phyloP scores from a whole-genome alignment of 2,113 vertebrate genomes.

The Atrichornis clamosus region DNA sequence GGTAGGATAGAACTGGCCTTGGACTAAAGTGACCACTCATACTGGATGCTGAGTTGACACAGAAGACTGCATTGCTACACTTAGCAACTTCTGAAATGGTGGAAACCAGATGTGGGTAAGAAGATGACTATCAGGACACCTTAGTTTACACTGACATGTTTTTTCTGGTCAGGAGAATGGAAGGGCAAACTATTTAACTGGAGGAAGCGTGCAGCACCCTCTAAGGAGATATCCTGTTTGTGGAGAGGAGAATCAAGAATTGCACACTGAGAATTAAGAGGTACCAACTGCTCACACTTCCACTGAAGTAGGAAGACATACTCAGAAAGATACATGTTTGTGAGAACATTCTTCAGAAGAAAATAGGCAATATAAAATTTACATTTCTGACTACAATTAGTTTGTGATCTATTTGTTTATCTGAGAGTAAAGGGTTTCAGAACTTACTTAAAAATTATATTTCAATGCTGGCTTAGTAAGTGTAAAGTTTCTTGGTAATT shows the following conservation, averaged over 20 bases:
- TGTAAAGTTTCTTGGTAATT: background rate
- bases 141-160: background rate
- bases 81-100: background rate
- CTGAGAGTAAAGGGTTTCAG: background rate
- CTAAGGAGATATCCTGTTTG: background rate
- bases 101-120: background rate
- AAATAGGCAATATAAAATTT: background rate
- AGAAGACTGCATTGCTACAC: background rate
- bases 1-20: background rate
- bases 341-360: background rate
- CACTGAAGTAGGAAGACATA: background rate
- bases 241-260: background rate
- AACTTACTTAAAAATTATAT: background rate
- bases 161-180: background rate
- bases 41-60: background rate
- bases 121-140: background rate
- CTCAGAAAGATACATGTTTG: background rate
- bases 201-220: background rate
- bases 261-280: background rate
- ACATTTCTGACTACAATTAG: background rate
- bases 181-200: background rate
- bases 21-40: background rate
- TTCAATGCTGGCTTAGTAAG: background rate
- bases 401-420: background rate
- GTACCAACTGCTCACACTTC: background rate